These are phyloP conservation scores for Hemibagrus wyckioides DNA, from an alignment of 2,113 vertebrate genomes.

Conservation along the genomic window DNA sequence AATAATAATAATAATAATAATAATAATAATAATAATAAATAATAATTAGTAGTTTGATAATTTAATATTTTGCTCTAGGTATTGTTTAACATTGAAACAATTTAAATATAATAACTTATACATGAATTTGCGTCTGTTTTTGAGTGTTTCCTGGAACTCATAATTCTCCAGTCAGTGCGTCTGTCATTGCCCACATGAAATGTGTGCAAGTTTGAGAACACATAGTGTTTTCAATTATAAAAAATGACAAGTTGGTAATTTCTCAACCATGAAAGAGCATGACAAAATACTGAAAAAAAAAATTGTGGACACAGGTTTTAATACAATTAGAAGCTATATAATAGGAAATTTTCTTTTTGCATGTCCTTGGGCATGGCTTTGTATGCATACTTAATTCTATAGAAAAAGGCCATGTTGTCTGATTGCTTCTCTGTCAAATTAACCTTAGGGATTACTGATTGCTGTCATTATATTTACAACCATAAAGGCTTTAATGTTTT, in stretches of 20 bases:
- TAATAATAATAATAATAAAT: not conserved
- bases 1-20: not conserved
- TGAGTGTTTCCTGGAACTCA: slow-evolving; percentile 55
- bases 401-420: not conserved
- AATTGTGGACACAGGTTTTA: not conserved
- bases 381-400: not conserved
- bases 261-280: slow-evolving; percentile 23
- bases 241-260: slow-evolving; percentile 32
- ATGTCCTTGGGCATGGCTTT: not conserved
- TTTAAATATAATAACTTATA: not conserved
- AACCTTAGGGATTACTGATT: not conserved
- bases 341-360: not conserved
- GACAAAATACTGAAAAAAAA: not conserved
- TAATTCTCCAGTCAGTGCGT: slow-evolving; percentile 53
- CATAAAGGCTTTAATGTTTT: not conserved
- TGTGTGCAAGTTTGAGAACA: slow-evolving; percentile 42
- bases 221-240: slow-evolving; percentile 54
- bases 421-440: slow-evolving; percentile 7
- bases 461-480: slow-evolving; percentile 8
- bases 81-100: not conserved
- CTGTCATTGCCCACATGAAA: slow-evolving; percentile 56
- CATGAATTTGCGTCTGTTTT: slow-evolving; percentile 74
- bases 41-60: too few relatives aligned
- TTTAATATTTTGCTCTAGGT: not conserved
- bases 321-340: not conserved